phyloP scores from a whole-genome alignment of 1,140 invertebrate genomes.

The Macrobrachium nipponense region DNA sequence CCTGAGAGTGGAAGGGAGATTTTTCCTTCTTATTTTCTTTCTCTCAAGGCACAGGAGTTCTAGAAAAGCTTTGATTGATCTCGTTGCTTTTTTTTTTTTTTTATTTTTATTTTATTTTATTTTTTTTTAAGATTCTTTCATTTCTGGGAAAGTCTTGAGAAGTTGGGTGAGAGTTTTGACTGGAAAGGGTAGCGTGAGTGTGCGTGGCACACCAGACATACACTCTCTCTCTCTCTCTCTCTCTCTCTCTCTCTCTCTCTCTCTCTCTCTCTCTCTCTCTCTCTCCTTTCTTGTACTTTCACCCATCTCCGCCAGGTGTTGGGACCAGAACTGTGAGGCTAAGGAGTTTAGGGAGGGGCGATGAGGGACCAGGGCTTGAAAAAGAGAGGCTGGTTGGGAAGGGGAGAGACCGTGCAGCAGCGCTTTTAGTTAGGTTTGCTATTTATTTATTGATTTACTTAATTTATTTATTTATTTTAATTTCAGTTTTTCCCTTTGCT shows the following conservation, averaged over 20 bases:
- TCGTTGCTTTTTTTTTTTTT: neutral
- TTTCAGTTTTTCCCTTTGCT: too few relatives aligned
- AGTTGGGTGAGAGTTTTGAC: too few relatives aligned
- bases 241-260: neutral
- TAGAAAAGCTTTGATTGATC: neutral
- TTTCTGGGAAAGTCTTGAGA: neutral
- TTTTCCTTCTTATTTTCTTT: neutral
- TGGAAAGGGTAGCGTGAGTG: too few relatives aligned
- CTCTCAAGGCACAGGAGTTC: neutral
- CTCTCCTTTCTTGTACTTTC: conserved; percentile 1
- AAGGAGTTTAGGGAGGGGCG: neutral
- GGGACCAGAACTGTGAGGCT: neutral
- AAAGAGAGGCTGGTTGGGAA: neutral
- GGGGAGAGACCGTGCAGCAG: neutral
- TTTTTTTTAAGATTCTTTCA: neutral
- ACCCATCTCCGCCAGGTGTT: conserved; percentile 28
- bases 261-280: conserved; percentile 1
- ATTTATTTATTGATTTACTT: too few relatives aligned
- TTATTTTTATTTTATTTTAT: neutral
- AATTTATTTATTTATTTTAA: too few relatives aligned
- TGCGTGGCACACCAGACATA: too few relatives aligned
- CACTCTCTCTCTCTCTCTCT: too few relatives aligned
- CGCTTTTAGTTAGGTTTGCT: too few relatives aligned
- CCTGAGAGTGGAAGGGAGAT: too few relatives aligned
- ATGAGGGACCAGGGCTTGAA: neutral